Evolutionary conservation across 2,797 vertebrate genomes (phyloP), one percentile per base, ranked within the genome.

Genomic region (Acipenser transmontanus): DNA sequence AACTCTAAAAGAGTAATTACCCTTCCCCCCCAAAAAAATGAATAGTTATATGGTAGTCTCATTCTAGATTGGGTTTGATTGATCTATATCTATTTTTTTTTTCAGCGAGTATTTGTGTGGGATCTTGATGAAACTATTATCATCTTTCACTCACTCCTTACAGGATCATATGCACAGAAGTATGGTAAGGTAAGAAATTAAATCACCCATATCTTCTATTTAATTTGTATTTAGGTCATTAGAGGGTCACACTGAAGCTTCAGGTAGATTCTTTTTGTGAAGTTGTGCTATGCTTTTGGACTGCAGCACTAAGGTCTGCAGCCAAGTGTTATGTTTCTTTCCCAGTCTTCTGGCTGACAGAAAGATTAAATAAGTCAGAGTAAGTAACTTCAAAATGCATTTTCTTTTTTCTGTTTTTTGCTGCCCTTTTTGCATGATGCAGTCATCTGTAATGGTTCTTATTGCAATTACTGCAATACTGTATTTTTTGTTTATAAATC

Each of bases 121-220:
- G 97, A 99, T 85, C 89, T 99, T 84, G 97, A 99, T 76, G 96
- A 99, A 88, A 99, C 97, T 8, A 99, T 99, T 84, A 99, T 99
- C 56, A 95, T 99, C 83, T 99, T 99, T 84, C 97, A 99, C 77
- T 99, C 97, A 0, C 87, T 99, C 76, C 94, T 99, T 72, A 99
- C 97, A 8, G 97, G 97, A 75, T 98, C 97, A n/a, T 99, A 97
- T 4, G 95, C 97, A 76, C 96, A 98, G 83, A 98, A 98, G 77
- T 99, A 98, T 64, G 97, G 96, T 79, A 99, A 99, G 94, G 97
- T 99, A 88, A 80, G 91, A 65, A 65, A 69, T 34, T 0, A 34
- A 34, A 34, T 34, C 34, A 34, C 1, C 34, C 34, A 3, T 34
- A 1, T 34, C 34, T 34, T 34, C 34, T 34, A 4, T 34, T 34